Percentiles rank a stretch among this genome's conserved stretches.
These are phyloP conservation scores for Diadumene lineata DNA, from an alignment of 92 coral and sea anemone species.

Conservation along the genomic window DNA sequence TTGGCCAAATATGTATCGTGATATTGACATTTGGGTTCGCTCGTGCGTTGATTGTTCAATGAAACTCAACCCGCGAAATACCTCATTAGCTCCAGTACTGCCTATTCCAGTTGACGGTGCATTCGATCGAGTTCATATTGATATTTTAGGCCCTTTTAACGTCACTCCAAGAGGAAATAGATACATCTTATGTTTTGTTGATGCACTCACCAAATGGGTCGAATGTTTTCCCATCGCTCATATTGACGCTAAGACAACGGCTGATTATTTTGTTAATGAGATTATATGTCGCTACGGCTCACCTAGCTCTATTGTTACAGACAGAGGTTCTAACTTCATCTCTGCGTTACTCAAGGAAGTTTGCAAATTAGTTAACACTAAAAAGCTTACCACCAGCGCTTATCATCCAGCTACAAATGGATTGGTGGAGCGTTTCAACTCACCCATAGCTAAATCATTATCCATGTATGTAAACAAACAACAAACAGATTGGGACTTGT, in stretches of 20 bases:
- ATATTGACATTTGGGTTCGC: not conserved
- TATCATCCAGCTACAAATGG: constrained; percentile 43
- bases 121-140: not conserved
- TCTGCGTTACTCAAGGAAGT: constrained; percentile 33
- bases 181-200: not conserved
- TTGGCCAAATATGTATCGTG: constrained; percentile 9
- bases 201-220: constrained; percentile 3
- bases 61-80: not conserved
- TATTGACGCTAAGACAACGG: constrained; percentile 46
- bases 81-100: not conserved
- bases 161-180: not conserved
- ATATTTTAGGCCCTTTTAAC: not conserved
- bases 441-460: too few relatives aligned
- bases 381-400: constrained; percentile 37
- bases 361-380: constrained; percentile 28
- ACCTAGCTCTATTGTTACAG: constrained; percentile 37
- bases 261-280: constrained; percentile 43
- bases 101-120: constrained; percentile 3
- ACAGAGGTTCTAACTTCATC: constrained; percentile 42
- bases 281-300: constrained; percentile 49
- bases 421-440: constrained; percentile 39
- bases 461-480: constrained; percentile 31
- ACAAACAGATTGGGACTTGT: constrained; percentile 51
- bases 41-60: too few relatives aligned
- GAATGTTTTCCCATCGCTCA: constrained; percentile 62